phyloP scores from a whole-genome alignment of 2,888 invertebrate species.

The Herminia tarsipennalis region DNA sequence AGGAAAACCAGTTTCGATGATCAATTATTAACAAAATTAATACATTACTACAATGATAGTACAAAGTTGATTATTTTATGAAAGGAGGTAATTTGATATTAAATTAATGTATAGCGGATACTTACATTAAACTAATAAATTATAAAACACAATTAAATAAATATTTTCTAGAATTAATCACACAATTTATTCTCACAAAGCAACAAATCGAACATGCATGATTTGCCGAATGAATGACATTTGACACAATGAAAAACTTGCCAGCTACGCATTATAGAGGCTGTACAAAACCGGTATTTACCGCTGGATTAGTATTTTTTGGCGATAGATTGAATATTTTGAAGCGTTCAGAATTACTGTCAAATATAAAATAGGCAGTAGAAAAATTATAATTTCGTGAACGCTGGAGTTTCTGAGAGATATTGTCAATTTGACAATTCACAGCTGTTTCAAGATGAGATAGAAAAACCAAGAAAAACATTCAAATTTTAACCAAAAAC shows the following conservation, averaged over 20 bases:
- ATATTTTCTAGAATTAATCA: slow-evolving; percentile 41
- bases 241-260: slow-evolving; percentile 42
- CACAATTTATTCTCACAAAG: slow-evolving; percentile 43
- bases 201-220: slow-evolving; percentile 62
- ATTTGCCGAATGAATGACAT: slow-evolving; percentile 67
- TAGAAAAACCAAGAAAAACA: too few relatives aligned
- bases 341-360: too few relatives aligned
- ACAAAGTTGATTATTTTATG: slow-evolving; percentile 1
- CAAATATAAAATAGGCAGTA: too few relatives aligned
- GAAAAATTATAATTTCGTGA: too few relatives aligned
- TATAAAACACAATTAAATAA: slow-evolving; percentile 35
- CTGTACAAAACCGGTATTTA: slow-evolving; percentile 27
- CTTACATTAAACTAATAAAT: slow-evolving; percentile 43
- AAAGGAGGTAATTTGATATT: background rate
- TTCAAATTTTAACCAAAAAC: slow-evolving; percentile 10
- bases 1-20: slow-evolving; percentile 67
- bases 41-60: slow-evolving; percentile 19
- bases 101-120: slow-evolving; percentile 16
- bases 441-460: too few relatives aligned
- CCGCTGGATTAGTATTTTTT: too few relatives aligned
- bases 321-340: too few relatives aligned
- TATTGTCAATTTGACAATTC: too few relatives aligned
- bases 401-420: too few relatives aligned
- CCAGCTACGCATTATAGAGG: slow-evolving; percentile 28
- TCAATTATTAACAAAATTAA: slow-evolving; percentile 53